Conservation (phyloP, 2,113 vertebrate species). For the Gymnogyps californianus region DNA sequence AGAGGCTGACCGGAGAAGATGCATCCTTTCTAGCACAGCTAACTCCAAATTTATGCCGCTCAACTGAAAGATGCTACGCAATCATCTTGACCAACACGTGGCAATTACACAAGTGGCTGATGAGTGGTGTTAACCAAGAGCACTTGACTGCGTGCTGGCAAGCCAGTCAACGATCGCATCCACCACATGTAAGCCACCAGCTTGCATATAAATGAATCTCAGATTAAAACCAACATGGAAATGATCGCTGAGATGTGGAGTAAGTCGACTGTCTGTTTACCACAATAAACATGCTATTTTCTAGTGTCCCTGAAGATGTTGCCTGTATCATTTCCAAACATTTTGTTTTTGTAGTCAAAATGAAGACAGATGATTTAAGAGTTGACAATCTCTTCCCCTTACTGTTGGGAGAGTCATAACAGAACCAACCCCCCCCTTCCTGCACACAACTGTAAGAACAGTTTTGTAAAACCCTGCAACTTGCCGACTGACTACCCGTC, state of each 20-base stretch:
- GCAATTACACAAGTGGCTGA: neutral
- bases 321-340: neutral
- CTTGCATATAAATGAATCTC: neutral
- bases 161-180: neutral
- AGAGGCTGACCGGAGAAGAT: neutral
- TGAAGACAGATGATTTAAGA: neutral
- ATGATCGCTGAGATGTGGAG: neutral
- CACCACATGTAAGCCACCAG: neutral
- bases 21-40: neutral
- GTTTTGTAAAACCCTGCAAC: neutral
- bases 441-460: neutral
- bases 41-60: neutral
- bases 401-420: neutral
- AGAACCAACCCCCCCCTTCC: slow-evolving; percentile 4
- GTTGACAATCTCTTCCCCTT: neutral
- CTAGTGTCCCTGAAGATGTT: neutral
- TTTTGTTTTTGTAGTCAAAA: neutral
- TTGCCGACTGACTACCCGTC: neutral
- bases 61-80: neutral
- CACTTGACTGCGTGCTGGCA: neutral
- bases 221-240: neutral
- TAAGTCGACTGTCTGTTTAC: neutral
- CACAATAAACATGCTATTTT: neutral
- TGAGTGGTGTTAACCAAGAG: neutral
- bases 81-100: neutral